These are phyloP conservation scores for Hypsibius dujardini DNA, from an alignment of 1,140 invertebrate genomes.

Conservation along the genomic window DNA sequence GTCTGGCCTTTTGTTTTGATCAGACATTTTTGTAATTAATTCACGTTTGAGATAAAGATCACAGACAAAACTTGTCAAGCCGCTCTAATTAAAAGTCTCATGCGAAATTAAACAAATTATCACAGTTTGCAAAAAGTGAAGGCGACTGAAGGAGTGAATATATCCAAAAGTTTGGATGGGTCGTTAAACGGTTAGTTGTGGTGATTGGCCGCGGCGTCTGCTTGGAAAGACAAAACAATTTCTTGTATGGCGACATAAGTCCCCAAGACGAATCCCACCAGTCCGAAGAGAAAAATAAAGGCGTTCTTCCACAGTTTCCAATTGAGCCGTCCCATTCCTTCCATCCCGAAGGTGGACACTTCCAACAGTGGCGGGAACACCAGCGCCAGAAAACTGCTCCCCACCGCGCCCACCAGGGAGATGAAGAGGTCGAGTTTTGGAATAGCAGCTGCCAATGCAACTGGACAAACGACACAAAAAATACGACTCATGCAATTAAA, in stretches of 20 bases:
- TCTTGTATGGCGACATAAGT: not conserved
- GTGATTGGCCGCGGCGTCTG: not conserved
- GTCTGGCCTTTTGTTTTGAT: too few species aligned
- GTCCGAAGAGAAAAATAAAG: not conserved
- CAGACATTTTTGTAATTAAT: too few species aligned
- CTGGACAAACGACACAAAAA: conserved; percentile 32
- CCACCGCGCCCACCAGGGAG: conserved; percentile 70
- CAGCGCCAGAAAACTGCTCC: conserved; percentile 65
- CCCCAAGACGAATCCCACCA: not conserved
- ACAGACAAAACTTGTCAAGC: too few species aligned
- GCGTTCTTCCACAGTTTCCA: not conserved
- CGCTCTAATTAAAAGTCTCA: too few species aligned
- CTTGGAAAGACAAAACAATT: conserved; percentile 1
- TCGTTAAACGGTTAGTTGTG: too few species aligned
- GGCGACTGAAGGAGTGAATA: too few species aligned
- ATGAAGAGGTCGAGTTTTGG: conserved; percentile 74
- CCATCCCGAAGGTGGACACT: conserved; percentile 40
- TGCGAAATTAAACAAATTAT: too few species aligned
- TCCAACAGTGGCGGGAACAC: conserved; percentile 80
- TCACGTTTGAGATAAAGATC: too few species aligned
- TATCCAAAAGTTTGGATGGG: too few species aligned
- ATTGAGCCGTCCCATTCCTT: not conserved
- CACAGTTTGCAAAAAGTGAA: too few species aligned
- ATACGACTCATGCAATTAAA: not conserved
- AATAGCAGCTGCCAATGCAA: conserved; percentile 60